Evolutionary conservation across 1,140 invertebrate genomes (phyloP), one percentile per base, ranked within the genome.

Genomic region (Drosophila sp.): DNA sequence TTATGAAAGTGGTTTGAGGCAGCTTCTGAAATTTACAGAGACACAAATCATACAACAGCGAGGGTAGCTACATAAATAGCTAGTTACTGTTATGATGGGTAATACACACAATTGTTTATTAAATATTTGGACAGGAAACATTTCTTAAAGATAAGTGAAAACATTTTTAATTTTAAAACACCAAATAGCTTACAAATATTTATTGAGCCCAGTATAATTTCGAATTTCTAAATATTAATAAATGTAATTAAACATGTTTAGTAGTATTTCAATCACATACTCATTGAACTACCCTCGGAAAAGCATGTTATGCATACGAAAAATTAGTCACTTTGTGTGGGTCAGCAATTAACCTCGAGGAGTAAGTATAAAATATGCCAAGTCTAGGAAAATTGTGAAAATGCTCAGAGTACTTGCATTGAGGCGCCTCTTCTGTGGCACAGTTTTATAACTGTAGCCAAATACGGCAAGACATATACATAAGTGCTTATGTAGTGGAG

Each of bases 291-390:
- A 25, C 70, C 63, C 46, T 72, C 63, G 29, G 7, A 29, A 8
- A 32, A 43, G 59, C 41, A 50, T 56, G 16, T 46, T 48, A 32
- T 32, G 25, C 32, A 56, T 48, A 50, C 48, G 46, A 14, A 16
- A 75, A 78, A 83, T 82, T 83, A 82, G 80, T 77, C 81, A 63
- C 64, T 80, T 76, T 73, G 63, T 86, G 80, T 86, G 77, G 81
- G 81, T 84, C 80, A 84, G 80, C 78, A 84, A 80, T 84, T 86
- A 84, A 86, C 69, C 81, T 59, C 63, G 21, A 21, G 46, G 58
- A 46, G 36, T 27, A 63, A 65, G 40, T 34, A 50, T 29, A 6
- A 67, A 51, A 63, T 50, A 25, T 41, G 43, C 43, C 67, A 46
- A 43, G 78, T 71, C 41, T 53, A 14, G n/a, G 48, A 38, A 48